Percentiles rank a stretch among this genome's conserved stretches.
phyloP scores from a whole-genome alignment of 2,797 vertebrate genomes.

The Cossypha caffra region DNA sequence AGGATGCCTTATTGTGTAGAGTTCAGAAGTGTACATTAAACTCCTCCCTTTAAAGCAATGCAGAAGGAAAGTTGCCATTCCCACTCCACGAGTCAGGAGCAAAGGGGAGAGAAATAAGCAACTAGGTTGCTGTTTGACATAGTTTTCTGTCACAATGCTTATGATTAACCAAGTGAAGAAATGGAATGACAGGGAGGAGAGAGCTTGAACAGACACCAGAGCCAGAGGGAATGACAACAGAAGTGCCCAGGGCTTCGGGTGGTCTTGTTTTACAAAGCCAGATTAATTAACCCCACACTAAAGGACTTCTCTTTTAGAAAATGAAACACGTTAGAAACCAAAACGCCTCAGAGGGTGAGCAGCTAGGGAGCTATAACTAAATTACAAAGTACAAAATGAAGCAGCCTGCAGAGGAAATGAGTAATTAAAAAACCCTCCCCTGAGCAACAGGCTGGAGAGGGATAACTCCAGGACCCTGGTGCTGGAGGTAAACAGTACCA shows the following conservation, averaged over 20 bases:
- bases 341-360: not conserved
- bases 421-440: constrained; percentile 58
- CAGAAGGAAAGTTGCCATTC: not conserved
- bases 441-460: not conserved
- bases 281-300: constrained; percentile 60
- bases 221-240: constrained; percentile 5
- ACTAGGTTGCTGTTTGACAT: not conserved
- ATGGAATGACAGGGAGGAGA: not conserved
- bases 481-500: not conserved
- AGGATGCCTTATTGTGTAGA: constrained; percentile 9
- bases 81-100: not conserved
- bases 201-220: not conserved
- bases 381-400: constrained; percentile 66
- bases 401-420: constrained; percentile 61
- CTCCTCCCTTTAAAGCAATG: not conserved
- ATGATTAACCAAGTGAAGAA: constrained; percentile 39
- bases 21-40: not conserved
- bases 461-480: not conserved
- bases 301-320: constrained; percentile 31
- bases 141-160: not conserved
- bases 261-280: constrained; percentile 47
- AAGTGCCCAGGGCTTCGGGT: not conserved
- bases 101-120: not conserved
- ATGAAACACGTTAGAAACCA: not conserved
- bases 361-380: constrained; percentile 45